These are phyloP conservation scores for Hypanus sabinus DNA, from an alignment of 2,113 vertebrate species.

Conservation along the genomic window DNA sequence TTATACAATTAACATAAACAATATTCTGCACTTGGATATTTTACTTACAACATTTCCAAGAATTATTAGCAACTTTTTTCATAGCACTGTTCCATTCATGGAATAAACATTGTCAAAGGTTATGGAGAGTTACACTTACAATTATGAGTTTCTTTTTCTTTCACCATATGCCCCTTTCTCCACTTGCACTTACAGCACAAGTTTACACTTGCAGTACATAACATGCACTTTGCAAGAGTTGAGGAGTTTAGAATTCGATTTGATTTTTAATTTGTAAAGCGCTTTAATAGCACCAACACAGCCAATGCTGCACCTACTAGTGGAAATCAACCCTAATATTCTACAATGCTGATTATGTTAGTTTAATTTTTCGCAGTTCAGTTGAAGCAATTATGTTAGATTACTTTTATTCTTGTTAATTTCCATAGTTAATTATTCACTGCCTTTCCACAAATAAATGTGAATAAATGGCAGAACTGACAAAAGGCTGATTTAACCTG, in stretches of 20 bases:
- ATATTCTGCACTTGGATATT: not conserved
- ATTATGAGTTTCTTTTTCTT: not conserved
- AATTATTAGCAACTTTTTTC: not conserved
- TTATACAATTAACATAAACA: not conserved
- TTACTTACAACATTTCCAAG: not conserved
- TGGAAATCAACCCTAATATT: not conserved
- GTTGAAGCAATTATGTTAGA: not conserved
- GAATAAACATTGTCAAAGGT: not conserved
- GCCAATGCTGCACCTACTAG: not conserved
- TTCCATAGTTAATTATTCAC: conserved; percentile 5
- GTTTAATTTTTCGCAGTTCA: not conserved
- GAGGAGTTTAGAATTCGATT: not conserved
- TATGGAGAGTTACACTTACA: not conserved
- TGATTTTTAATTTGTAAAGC: not conserved
- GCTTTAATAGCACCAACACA: not conserved
- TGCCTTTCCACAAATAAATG: not conserved
- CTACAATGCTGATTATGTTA: not conserved
- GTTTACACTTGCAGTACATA: not conserved
- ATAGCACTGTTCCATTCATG: not conserved
- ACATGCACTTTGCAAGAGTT: not conserved
- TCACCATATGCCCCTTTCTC: not conserved
- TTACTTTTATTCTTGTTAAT: not conserved
- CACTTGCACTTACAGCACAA: not conserved
- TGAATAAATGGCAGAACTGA: not conserved
- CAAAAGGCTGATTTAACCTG: not conserved